Evolutionary conservation across 1,140 invertebrate genomes (phyloP).

Genomic region (Penaeus vannamei): DNA sequence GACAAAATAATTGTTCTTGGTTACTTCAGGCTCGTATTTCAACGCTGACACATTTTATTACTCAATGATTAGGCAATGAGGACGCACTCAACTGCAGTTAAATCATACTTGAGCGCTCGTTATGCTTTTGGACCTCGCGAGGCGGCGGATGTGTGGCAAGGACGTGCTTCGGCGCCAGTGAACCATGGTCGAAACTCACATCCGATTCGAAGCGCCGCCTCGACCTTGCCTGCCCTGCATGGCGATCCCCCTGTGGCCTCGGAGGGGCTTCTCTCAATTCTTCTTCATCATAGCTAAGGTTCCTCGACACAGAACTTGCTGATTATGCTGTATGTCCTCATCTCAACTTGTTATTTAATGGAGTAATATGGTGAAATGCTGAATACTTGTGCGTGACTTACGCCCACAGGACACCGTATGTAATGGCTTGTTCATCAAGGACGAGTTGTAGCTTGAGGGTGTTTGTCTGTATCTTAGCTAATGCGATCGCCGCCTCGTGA

Average conservation of each 20-base stretch:
- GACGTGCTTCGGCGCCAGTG: not conserved
- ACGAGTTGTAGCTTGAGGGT: no score
- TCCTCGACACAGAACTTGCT: conserved; percentile 47
- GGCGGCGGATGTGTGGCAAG: conserved; percentile 41
- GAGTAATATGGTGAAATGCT: conserved; percentile 41
- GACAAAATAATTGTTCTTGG: conserved; percentile 53
- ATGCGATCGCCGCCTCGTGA: no score
- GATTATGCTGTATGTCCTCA: conserved; percentile 46
- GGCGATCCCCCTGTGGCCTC: not conserved
- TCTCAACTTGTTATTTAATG: conserved; percentile 43
- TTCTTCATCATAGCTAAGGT: conserved; percentile 53
- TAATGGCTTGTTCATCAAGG: no score
- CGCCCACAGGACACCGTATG: not conserved
- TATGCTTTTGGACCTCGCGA: conserved; percentile 29
- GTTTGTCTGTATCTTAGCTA: no score
- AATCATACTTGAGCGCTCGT: conserved; percentile 54
- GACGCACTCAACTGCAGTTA: conserved; percentile 47
- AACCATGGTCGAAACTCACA: not conserved
- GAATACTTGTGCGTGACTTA: conserved; percentile 26
- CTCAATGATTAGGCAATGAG: conserved; percentile 56
- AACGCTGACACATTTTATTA: conserved; percentile 50
- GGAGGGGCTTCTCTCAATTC: conserved; percentile 31
- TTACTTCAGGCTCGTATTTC: conserved; percentile 50
- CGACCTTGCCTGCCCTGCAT: not conserved
- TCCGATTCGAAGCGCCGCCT: not conserved